A percentile compares a stretch with the other conserved stretches of the same genome.
These are phyloP conservation scores for Lates calcarifer DNA, from an alignment of 2,113 vertebrate species.

Conservation along the genomic window DNA sequence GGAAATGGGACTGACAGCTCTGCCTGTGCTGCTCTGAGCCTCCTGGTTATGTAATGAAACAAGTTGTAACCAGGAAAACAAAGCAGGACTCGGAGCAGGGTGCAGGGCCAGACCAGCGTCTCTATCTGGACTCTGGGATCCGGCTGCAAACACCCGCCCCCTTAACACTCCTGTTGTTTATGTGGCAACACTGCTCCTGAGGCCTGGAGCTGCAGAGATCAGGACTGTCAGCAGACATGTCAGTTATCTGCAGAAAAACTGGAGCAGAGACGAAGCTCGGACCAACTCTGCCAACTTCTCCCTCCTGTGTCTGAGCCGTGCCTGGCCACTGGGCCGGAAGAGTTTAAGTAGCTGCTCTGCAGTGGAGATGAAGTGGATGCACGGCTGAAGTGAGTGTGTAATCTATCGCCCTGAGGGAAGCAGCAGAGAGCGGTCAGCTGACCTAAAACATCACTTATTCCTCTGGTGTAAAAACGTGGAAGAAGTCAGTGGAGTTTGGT, in stretches of 20 bases:
- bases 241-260: background rate
- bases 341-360: conserved; percentile 59
- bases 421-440: no score
- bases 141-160: conserved; percentile 5
- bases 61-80: conserved; percentile 29
- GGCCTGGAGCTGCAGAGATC: conserved; percentile 10
- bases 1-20: conserved; percentile 68
- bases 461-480: background rate
- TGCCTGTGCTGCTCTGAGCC: conserved; percentile 35
- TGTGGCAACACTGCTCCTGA: conserved; percentile 15
- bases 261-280: conserved; percentile 18
- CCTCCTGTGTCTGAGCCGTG: background rate
- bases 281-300: conserved; percentile 10
- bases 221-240: conserved; percentile 4
- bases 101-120: background rate
- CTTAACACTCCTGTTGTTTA: conserved; percentile 34
- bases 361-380: conserved; percentile 19
- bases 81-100: background rate
- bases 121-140: background rate
- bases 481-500: background rate
- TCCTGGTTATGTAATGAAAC: conserved; percentile 61
- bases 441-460: background rate
- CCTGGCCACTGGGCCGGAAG: conserved; percentile 57
- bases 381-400: background rate
- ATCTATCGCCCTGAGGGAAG: conserved; percentile 8